Percentiles rank a stretch among this genome's conserved stretches.
phyloP scores from a whole-genome alignment of 2,888 invertebrate species.

The Axea sp. region DNA sequence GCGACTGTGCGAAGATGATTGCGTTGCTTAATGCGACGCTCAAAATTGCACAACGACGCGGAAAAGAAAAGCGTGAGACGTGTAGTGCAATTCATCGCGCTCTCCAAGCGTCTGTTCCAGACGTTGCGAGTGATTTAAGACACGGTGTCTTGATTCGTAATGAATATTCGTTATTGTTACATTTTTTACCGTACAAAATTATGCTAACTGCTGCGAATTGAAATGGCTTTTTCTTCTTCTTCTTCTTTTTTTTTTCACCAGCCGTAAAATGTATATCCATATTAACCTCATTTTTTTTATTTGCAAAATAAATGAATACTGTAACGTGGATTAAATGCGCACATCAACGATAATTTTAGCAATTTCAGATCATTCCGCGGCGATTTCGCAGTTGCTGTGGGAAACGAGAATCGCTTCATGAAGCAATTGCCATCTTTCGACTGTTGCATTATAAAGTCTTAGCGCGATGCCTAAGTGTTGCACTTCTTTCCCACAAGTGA shows the following conservation, averaged over 20 bases:
- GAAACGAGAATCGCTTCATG: conserved; percentile 15
- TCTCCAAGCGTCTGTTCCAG: conserved; percentile 10
- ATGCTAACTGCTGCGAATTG: too few species aligned
- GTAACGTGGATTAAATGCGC: neutral
- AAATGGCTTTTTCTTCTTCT: too few species aligned
- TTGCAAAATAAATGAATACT: too few species aligned
- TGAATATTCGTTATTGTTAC: conserved; percentile 38
- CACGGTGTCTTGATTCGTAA: conserved; percentile 26
- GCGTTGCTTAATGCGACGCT: conserved; percentile 32
- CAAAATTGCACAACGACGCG: conserved; percentile 44
- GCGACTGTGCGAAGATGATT: conserved; percentile 25
- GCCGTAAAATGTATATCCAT: too few species aligned
- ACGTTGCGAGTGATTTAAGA: conserved; percentile 46
- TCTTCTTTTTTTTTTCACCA: too few species aligned
- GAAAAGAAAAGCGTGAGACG: conserved; percentile 54
- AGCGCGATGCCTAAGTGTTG: conserved; percentile 19
- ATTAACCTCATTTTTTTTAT: too few species aligned
- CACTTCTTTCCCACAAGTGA: conserved; percentile 34
- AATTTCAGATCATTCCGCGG: conserved; percentile 4
- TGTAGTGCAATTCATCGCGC: conserved; percentile 38
- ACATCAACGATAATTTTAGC: conserved; percentile 3
- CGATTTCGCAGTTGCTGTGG: conserved; percentile 16
- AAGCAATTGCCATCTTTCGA: conserved; percentile 20
- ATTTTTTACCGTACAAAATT: conserved; percentile 26
- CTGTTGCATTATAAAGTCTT: conserved; percentile 14